Conservation (phyloP, 1,140 invertebrate genomes). For the Drosophila repleta region DNA sequence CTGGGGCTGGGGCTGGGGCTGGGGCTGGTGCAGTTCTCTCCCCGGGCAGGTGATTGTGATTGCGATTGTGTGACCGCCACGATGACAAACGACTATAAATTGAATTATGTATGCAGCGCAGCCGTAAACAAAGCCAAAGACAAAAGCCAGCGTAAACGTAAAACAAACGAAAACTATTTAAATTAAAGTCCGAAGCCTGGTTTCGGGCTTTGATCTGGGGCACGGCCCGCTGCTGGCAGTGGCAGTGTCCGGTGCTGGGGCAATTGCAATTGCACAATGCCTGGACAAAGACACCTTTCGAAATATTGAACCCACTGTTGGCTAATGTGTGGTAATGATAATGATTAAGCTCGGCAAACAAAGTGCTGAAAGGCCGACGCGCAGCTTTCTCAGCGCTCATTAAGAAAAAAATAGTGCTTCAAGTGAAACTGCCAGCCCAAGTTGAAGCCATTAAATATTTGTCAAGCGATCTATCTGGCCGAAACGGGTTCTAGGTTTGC, state of each 20-base stretch:
- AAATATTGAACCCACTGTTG: slow-evolving; percentile 66
- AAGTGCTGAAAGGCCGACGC: slow-evolving; percentile 11
- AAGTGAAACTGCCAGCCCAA: slow-evolving; percentile 13
- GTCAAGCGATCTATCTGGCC: slow-evolving; percentile 27
- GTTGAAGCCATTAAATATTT: slow-evolving; percentile 48
- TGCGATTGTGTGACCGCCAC: slow-evolving; percentile 38
- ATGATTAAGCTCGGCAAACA: slow-evolving; percentile 76
- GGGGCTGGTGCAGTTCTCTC: slow-evolving; percentile 4
- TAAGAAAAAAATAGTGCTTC: background rate
- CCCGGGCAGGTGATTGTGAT: slow-evolving; percentile 9
- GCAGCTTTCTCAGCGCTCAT: slow-evolving; percentile 48
- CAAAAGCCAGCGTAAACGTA: slow-evolving; percentile 10
- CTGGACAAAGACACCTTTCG: slow-evolving; percentile 68
- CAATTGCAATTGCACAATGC: slow-evolving; percentile 69
- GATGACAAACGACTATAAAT: slow-evolving; percentile 51
- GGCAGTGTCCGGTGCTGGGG: slow-evolving; percentile 26
- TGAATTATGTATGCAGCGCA: slow-evolving; percentile 63
- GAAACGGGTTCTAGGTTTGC: slow-evolving; percentile 50
- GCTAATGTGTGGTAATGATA: slow-evolving; percentile 78
- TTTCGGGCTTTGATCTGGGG: slow-evolving; percentile 49
- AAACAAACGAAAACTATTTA: slow-evolving; percentile 68
- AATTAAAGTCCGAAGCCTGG: slow-evolving; percentile 59
- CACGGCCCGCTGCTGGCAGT: slow-evolving; percentile 19
- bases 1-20: background rate
- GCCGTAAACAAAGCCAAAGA: slow-evolving; percentile 38